phyloP scores from a whole-genome alignment of 1,140 invertebrate species.

The Ceratina australensis region DNA sequence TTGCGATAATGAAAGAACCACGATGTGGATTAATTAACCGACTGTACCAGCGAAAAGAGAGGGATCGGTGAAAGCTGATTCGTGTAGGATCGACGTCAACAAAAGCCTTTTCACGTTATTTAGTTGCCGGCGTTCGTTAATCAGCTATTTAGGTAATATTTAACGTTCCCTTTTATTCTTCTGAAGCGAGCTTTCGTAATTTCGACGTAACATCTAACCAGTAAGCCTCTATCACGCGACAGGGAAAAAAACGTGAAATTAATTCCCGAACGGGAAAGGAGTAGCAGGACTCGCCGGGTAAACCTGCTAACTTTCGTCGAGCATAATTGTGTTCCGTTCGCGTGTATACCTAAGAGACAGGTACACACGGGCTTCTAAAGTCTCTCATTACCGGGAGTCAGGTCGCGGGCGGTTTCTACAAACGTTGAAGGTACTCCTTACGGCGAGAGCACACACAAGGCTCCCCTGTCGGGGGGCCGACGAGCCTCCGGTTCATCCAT shows the following conservation, averaged over 20 bases:
- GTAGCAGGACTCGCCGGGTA: constrained; percentile 5
- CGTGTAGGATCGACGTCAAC: constrained; percentile 50
- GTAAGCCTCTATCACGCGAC: too few relatives aligned
- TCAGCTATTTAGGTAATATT: constrained; percentile 33
- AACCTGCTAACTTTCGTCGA: constrained; percentile 16
- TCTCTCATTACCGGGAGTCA: constrained; percentile 35
- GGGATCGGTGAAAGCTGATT: constrained; percentile 50
- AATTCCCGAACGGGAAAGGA: too few relatives aligned
- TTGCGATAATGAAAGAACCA: constrained; percentile 63
- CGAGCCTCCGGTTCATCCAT: constrained; percentile 41
- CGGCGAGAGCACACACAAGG: not conserved
- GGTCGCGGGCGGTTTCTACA: not conserved
- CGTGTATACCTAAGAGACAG: not conserved
- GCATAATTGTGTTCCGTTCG: constrained; percentile 25
- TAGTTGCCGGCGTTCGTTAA: constrained; percentile 6
- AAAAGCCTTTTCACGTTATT: not conserved
- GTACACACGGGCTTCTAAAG: constrained; percentile 1
- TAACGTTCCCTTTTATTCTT: constrained; percentile 1
- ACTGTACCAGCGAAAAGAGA: constrained; percentile 44
- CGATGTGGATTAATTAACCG: constrained; percentile 66
- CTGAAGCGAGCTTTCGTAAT: too few relatives aligned
- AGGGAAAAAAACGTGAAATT: too few relatives aligned
- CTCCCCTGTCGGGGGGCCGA: constrained; percentile 3
- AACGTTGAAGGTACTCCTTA: constrained; percentile 36
- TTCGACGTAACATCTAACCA: too few relatives aligned